A percentile compares a stretch with the other conserved stretches of the same genome.
Conservation (phyloP, 2,797 vertebrate genomes). For the Falco concolor region DNA sequence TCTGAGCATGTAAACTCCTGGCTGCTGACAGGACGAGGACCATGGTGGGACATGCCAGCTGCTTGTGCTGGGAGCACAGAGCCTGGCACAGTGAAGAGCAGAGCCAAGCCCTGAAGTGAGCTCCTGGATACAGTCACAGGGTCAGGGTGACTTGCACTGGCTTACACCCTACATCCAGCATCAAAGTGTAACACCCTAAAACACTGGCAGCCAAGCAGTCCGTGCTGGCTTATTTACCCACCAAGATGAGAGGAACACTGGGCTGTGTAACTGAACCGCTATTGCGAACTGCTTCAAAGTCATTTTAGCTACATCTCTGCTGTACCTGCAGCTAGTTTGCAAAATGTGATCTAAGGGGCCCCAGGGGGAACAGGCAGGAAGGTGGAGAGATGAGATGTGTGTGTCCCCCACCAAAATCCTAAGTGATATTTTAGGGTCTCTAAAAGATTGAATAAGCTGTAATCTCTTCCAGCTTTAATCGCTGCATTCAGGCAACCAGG, state of each 20-base stretch:
- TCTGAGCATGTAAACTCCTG: neutral
- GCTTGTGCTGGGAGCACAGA: neutral
- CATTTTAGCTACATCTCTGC: neutral
- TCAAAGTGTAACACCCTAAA: neutral
- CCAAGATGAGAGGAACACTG: neutral
- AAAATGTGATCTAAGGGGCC: neutral
- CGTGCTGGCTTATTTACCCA: neutral
- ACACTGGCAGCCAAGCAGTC: neutral
- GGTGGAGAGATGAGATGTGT: neutral
- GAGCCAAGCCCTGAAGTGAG: neutral
- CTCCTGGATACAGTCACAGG: neutral
- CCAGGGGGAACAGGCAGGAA: neutral
- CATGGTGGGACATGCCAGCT: neutral
- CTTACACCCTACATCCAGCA: neutral
- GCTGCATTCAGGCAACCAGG: neutral
- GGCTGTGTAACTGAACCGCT: neutral
- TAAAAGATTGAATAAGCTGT: neutral
- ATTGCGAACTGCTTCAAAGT: neutral
- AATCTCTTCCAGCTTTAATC: neutral
- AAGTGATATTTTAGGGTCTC: neutral
- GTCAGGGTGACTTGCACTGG: neutral
- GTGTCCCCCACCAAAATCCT: neutral
- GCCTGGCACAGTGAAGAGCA: neutral
- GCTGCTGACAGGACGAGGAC: neutral
- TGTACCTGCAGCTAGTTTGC: neutral